Conservation (phyloP, 1,140 invertebrate species). For the Drosophila aff. region DNA sequence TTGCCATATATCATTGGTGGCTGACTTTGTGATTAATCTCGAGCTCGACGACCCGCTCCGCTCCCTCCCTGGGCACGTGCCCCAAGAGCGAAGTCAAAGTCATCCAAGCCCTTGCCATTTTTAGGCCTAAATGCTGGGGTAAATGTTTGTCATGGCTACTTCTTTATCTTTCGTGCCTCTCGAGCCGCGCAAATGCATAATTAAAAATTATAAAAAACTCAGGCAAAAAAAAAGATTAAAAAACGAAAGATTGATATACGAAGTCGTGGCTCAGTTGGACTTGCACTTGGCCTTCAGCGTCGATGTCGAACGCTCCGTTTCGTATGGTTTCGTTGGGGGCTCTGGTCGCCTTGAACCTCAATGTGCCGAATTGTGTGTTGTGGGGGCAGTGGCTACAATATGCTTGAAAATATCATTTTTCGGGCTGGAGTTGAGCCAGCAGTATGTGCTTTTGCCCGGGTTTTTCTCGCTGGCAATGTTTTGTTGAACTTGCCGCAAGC, state of each 20-base stretch:
- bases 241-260: constrained; percentile 14
- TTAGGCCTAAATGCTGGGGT: constrained; percentile 47
- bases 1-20: constrained; percentile 21
- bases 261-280: constrained; percentile 52
- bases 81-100: neutral
- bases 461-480: constrained; percentile 45
- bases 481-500: constrained; percentile 71
- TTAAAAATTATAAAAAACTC: constrained; percentile 47
- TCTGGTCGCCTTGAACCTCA: constrained; percentile 74
- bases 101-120: constrained; percentile 52
- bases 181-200: constrained; percentile 51
- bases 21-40: constrained; percentile 41
- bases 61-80: constrained; percentile 39
- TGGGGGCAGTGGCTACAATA: constrained; percentile 19
- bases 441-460: constrained; percentile 73
- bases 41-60: neutral
- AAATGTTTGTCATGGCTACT: constrained; percentile 53
- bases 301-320: constrained; percentile 63
- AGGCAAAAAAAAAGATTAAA: neutral
- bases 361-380: constrained; percentile 74
- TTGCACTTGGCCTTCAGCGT: constrained; percentile 75
- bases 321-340: constrained; percentile 39
- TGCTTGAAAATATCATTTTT: constrained; percentile 26
- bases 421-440: constrained; percentile 62
- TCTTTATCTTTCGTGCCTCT: constrained; percentile 49